These are phyloP conservation scores for Chionodraco myersi DNA, from an alignment of 2,113 vertebrate genomes.

Conservation along the genomic window DNA sequence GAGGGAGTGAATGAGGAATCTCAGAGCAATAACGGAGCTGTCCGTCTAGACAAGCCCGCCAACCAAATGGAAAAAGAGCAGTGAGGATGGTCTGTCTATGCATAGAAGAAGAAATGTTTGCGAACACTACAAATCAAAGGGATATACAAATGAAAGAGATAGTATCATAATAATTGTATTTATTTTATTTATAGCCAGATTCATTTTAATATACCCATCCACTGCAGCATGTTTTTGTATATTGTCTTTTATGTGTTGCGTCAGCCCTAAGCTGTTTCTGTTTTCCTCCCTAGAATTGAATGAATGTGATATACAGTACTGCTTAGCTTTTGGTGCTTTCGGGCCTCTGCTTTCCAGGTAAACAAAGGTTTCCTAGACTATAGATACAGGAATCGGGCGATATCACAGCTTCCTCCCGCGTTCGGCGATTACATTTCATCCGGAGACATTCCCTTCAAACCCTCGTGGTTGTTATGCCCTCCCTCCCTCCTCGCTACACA, in stretches of 20 bases:
- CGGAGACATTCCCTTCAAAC: constrained; percentile 52
- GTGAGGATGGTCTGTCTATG: neutral
- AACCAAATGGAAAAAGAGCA: neutral
- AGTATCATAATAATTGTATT: neutral
- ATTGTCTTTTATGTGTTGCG: constrained; percentile 35
- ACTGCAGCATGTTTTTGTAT: constrained; percentile 7
- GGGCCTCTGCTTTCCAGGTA: constrained; percentile 66
- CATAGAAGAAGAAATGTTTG: neutral
- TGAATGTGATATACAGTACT: constrained; percentile 57
- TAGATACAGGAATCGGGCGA: constrained; percentile 52
- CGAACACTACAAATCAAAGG: neutral
- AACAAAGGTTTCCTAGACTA: constrained; percentile 70
- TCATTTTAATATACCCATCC: constrained; percentile 21
- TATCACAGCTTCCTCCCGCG: constrained; percentile 50
- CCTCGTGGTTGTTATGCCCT: constrained; percentile 57
- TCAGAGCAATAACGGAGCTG: constrained; percentile 34
- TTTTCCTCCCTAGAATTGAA: constrained; percentile 37
- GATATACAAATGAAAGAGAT: neutral
- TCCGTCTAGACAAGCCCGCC: neutral
- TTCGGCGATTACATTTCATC: constrained; percentile 76
- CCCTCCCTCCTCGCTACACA: constrained; percentile 53
- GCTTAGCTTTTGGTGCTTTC: constrained; percentile 58
- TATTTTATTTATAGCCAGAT: constrained; percentile 32
- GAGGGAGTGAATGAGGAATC: constrained; percentile 37
- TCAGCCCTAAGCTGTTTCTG: constrained; percentile 29